A percentile compares a stretch with the other conserved stretches of the same genome.
Conservation (phyloP, 2,888 invertebrate species). For the Brachyptera putata region DNA sequence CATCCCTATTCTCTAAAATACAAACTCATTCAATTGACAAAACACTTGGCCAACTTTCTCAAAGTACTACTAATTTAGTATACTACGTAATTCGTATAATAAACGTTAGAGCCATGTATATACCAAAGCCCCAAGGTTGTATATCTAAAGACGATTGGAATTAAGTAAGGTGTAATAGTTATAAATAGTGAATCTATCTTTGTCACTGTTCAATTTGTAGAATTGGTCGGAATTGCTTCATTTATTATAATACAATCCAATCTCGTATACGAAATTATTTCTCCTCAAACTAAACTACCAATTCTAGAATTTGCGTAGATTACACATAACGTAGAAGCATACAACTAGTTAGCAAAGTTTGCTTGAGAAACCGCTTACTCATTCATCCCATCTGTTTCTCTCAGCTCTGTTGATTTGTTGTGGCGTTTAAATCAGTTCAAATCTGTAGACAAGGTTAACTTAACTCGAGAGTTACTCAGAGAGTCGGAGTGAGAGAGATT, state of each 20-base stretch:
- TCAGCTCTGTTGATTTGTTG: constrained; percentile 12
- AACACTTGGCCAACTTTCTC: constrained; percentile 3
- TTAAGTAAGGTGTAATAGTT: constrained; percentile 2
- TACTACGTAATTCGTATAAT: constrained; percentile 1
- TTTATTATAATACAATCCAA: constrained; percentile 13
- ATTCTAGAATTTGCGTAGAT: background rate
- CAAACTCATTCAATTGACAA: constrained; percentile 3
- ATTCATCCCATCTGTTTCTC: constrained; percentile 19
- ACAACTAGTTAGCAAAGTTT: constrained; percentile 8
- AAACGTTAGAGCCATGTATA: no score
- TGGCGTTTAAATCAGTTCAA: background rate
- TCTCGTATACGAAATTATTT: constrained; percentile 13
- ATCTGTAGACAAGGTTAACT: constrained; percentile 12
- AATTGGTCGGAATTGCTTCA: constrained; percentile 18
- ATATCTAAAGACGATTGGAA: constrained; percentile 12
- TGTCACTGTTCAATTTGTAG: constrained; percentile 6
- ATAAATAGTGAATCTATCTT: constrained; percentile 3
- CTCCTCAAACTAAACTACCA: background rate
- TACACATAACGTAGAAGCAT: background rate
- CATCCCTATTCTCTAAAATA: background rate
- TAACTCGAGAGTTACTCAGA: background rate
- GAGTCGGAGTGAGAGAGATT: no score
- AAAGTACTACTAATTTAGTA: constrained; percentile 11
- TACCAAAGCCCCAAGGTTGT: background rate
- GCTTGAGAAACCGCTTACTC: background rate